phyloP scores from a whole-genome alignment of 1,140 invertebrate genomes.

The Bilobella aurantiaca region DNA sequence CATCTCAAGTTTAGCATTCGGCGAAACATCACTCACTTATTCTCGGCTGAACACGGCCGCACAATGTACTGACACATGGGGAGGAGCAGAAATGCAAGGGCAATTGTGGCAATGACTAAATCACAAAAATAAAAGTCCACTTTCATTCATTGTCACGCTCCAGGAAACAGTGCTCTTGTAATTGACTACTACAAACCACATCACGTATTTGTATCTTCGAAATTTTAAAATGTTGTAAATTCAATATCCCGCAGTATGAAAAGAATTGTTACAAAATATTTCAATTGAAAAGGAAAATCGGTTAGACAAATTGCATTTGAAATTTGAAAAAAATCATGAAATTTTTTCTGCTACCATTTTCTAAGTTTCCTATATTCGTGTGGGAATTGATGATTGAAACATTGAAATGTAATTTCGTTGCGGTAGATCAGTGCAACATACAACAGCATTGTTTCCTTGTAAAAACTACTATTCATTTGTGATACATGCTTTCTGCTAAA shows the following conservation, averaged over 20 bases:
- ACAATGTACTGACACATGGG: slow-evolving; percentile 96
- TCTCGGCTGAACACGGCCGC: slow-evolving; percentile 69
- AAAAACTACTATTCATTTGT: no score
- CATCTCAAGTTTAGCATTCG: no score
- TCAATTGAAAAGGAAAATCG: background rate
- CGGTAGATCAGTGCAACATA: no score
- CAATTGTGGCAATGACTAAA: slow-evolving; percentile 88
- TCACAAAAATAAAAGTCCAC: slow-evolving; percentile 24
- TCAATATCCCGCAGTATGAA: background rate
- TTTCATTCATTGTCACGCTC: no score
- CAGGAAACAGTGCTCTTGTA: background rate
- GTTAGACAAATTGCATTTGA: background rate
- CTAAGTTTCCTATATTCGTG: background rate
- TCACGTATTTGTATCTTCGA: background rate
- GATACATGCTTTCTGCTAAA: no score
- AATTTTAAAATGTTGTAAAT: no score
- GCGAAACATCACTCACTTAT: slow-evolving; percentile 47
- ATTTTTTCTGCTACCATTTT: no score
- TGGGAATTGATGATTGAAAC: no score
- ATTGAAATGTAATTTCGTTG: no score
- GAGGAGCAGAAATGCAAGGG: slow-evolving; percentile 84
- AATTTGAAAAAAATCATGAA: background rate
- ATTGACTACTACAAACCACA: background rate
- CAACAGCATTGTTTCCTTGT: no score
- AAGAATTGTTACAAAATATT: slow-evolving; percentile 9